These are phyloP conservation scores for Hoplostethus atlanticus DNA, from an alignment of 2,797 vertebrate species.

Conservation along the genomic window DNA sequence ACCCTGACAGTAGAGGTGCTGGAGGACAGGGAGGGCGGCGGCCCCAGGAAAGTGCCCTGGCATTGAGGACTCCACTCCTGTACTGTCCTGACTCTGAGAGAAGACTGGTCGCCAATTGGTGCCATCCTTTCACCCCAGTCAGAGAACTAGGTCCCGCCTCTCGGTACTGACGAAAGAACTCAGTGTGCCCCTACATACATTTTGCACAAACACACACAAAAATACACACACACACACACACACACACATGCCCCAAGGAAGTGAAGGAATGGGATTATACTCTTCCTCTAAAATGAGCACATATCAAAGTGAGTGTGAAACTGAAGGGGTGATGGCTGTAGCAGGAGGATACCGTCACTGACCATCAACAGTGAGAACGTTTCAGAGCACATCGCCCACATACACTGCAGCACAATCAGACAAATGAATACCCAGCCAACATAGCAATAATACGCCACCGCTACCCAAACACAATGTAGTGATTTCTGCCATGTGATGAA, in stretches of 20 bases:
- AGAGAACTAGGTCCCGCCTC: constrained; percentile 30
- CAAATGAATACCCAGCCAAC: background rate
- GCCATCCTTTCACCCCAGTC: constrained; percentile 22
- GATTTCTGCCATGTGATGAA: constrained; percentile 23
- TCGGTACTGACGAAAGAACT: constrained; percentile 47
- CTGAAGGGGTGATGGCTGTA: background rate
- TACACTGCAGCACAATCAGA: constrained; percentile 69
- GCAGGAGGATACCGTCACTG: background rate
- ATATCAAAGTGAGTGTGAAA: constrained; percentile 25
- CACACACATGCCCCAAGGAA: constrained; percentile 51
- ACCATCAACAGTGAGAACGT: background rate
- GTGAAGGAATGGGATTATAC: constrained; percentile 4
- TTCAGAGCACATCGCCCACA: background rate
- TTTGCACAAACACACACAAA: constrained; percentile 66
- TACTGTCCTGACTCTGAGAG: background rate
- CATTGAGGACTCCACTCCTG: constrained; percentile 59
- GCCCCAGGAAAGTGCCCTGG: constrained; percentile 73
- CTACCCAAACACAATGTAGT: constrained; percentile 12
- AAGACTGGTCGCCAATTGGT: constrained; percentile 37
- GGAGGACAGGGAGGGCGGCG: constrained; percentile 64
- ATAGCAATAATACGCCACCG: constrained; percentile 32
- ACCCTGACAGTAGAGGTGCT: constrained; percentile 62
- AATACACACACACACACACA: constrained; percentile 14
- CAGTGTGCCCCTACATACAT: constrained; percentile 20
- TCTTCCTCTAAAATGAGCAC: constrained; percentile 33